Conservation (phyloP, 2,113 vertebrate species). For the Mirounga angustirostris region DNA sequence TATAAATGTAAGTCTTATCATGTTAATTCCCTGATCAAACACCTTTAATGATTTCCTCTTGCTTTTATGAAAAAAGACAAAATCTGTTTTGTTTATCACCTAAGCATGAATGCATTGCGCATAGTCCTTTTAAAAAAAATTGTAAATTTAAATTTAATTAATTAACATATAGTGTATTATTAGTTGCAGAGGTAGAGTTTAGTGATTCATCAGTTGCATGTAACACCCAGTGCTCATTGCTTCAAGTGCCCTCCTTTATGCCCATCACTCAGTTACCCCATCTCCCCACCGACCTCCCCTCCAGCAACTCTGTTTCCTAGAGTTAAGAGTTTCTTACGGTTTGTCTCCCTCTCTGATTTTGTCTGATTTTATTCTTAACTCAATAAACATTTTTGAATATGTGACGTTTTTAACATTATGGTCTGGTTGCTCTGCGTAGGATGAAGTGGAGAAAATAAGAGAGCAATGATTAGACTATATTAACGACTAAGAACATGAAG, state of each 20-base stretch:
- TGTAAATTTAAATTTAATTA: background rate
- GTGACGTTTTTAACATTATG: background rate
- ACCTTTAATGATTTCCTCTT: background rate
- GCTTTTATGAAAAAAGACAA: background rate
- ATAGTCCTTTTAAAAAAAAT: background rate
- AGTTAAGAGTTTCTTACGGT: background rate
- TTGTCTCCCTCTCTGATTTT: background rate
- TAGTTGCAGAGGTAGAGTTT: background rate
- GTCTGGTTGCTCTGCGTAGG: background rate
- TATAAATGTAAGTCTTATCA: background rate
- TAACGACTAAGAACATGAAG: no score
- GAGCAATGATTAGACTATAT: background rate
- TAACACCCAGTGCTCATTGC: background rate
- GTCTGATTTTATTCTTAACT: background rate
- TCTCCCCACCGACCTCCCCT: background rate
- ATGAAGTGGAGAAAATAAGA: background rate
- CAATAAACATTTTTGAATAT: background rate
- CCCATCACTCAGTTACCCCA: background rate
- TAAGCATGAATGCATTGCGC: background rate
- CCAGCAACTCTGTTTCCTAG: background rate
- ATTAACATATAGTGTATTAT: background rate
- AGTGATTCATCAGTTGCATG: background rate
- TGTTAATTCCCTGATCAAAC: background rate
- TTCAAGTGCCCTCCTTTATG: background rate
- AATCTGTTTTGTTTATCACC: background rate